A percentile compares a stretch with the other conserved stretches of the same genome.
phyloP scores from a whole-genome alignment of 2,113 vertebrate genomes.

The Podocnemis expansa region DNA sequence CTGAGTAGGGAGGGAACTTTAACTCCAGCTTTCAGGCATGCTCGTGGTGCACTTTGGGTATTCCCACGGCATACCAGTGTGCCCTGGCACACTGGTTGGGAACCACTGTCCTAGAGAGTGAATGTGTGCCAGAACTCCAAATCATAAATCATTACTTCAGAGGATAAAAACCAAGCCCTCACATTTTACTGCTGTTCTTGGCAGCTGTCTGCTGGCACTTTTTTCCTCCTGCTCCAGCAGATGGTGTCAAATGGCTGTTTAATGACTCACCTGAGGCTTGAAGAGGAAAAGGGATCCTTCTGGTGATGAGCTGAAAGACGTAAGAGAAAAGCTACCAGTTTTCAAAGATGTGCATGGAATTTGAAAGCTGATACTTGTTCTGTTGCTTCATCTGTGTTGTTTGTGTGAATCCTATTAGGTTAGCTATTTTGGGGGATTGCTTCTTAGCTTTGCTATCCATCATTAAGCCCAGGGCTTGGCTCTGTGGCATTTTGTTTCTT shows the following conservation, averaged over 20 bases:
- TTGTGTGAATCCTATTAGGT: conserved; percentile 17
- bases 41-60: too few relatives aligned
- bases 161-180: not conserved
- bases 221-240: conserved; percentile 58
- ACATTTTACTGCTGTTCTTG: not conserved
- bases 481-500: not conserved
- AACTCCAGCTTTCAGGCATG: too few relatives aligned
- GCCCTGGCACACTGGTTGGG: too few relatives aligned
- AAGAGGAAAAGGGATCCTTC: not conserved
- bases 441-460: not conserved
- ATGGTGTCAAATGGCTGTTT: conserved; percentile 69
- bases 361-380: conserved; percentile 32
- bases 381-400: conserved; percentile 22
- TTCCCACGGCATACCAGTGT: too few relatives aligned
- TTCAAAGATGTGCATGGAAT: conserved; percentile 15
- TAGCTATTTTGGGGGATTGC: not conserved
- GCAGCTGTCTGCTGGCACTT: not conserved
- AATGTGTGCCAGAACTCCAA: not conserved
- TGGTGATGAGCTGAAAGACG: not conserved
- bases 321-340: not conserved
- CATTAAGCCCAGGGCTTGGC: not conserved
- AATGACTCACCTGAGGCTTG: conserved; percentile 16
- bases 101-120: too few relatives aligned
- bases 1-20: too few relatives aligned
- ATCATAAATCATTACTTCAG: not conserved